These are phyloP conservation scores for Lethrus apterus DNA, from an alignment of 1,140 invertebrate genomes.

Conservation along the genomic window DNA sequence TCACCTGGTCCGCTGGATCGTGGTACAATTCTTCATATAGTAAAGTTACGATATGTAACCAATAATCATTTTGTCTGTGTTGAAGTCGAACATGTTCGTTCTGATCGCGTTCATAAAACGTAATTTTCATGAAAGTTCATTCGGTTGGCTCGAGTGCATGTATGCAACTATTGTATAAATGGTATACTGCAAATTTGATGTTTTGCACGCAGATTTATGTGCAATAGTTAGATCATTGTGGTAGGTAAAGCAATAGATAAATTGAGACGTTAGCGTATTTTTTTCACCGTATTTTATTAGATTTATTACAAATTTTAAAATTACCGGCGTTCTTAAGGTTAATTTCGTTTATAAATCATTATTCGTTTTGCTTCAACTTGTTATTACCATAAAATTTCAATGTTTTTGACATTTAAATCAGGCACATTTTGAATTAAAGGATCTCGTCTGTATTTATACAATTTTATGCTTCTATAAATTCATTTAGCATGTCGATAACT, in stretches of 20 bases:
- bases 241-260: slow-evolving; percentile 29
- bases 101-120: not conserved
- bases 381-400: slow-evolving; percentile 16
- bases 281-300: not conserved
- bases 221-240: slow-evolving; percentile 18
- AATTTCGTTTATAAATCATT: slow-evolving; percentile 17
- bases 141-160: slow-evolving; percentile 14
- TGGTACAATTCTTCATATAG: slow-evolving; percentile 25
- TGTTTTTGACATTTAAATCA: slow-evolving; percentile 14
- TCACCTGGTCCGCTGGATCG: slow-evolving; percentile 15
- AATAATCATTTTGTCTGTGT: slow-evolving; percentile 29
- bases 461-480: no score
- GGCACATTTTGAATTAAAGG: no score
- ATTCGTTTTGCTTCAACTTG: not conserved
- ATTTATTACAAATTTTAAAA: slow-evolving; percentile 5
- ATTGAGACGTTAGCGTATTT: slow-evolving; percentile 28
- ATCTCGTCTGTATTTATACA: no score
- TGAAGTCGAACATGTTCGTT: slow-evolving; percentile 13
- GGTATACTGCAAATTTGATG: slow-evolving; percentile 26
- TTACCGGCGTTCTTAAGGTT: slow-evolving; percentile 7
- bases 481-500: no score
- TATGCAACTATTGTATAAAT: slow-evolving; percentile 21
- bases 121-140: not conserved
- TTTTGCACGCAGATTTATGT: slow-evolving; percentile 25
- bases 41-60: slow-evolving; percentile 25